phyloP scores from a whole-genome alignment of 2,888 invertebrate species.

The Koerneria pararmatus region DNA sequence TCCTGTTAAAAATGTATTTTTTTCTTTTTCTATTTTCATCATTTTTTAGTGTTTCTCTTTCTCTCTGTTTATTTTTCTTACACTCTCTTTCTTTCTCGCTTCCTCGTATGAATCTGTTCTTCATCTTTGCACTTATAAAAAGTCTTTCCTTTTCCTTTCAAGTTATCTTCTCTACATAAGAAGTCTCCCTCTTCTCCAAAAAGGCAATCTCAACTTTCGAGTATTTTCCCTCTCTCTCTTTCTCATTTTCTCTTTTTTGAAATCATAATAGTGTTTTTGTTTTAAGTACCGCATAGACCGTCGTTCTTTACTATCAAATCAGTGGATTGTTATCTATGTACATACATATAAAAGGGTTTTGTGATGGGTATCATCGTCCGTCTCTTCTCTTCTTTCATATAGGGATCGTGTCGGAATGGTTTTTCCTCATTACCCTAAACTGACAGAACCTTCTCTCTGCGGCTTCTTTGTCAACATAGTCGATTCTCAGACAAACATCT shows the following conservation, averaged over 20 bases:
- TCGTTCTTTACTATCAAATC: no score
- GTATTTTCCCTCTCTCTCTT: neutral
- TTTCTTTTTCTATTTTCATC: conserved; percentile 7
- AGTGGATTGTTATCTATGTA: no score
- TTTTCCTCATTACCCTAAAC: neutral
- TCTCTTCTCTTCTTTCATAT: no score
- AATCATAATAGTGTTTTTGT: neutral
- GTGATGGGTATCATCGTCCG: no score
- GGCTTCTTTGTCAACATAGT: conserved; percentile 11
- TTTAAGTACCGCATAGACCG: no score
- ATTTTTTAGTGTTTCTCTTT: neutral
- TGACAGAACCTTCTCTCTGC: neutral
- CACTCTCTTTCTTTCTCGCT: conserved; percentile 25
- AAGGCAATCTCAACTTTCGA: conserved; percentile 5
- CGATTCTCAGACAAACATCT: conserved; percentile 4
- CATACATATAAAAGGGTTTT: no score
- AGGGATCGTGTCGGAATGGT: no score
- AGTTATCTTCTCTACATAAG: no score
- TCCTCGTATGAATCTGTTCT: no score
- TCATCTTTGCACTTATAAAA: no score
- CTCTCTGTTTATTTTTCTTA: conserved; percentile 23
- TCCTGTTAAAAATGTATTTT: conserved; percentile 20
- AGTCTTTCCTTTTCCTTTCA: no score
- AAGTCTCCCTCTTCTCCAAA: no score
- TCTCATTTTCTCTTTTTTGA: neutral